Evolutionary conservation across 37 sponge, comb jelly and placozoan species (phyloP).

Genomic region (Chondrosia reniformis): DNA sequence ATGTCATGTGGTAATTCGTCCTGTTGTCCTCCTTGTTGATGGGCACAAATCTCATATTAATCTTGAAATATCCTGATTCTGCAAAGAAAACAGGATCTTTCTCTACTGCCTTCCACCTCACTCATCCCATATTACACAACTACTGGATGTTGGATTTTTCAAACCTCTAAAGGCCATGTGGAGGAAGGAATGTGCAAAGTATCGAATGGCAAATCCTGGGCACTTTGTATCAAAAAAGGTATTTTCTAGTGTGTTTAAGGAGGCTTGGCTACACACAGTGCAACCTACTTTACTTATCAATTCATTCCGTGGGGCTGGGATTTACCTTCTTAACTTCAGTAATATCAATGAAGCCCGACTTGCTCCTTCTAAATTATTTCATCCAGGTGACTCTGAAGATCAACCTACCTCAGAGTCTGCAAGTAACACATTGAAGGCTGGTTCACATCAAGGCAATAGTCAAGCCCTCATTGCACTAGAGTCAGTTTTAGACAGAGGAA

Average conservation of each 20-base stretch:
- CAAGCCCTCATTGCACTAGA: not conserved
- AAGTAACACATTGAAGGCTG: not conserved
- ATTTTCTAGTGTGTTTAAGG: not conserved
- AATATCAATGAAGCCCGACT: not conserved
- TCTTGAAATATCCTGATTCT: conserved; percentile 1
- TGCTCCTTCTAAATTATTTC: not conserved
- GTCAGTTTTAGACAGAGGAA: not conserved
- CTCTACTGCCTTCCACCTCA: conserved; percentile 23
- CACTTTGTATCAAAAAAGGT: not conserved
- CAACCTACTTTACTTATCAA: not conserved
- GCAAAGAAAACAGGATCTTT: not conserved
- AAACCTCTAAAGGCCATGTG: not conserved
- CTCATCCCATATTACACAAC: conserved; percentile 20
- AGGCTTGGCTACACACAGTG: not conserved
- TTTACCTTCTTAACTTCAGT: not conserved
- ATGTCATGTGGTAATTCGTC: not conserved
- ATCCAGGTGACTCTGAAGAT: not conserved
- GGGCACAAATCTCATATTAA: conserved; percentile 11
- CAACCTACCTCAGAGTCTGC: not conserved
- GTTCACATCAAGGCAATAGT: too few relatives aligned
- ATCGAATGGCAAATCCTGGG: not conserved
- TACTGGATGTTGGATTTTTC: conserved; percentile 15
- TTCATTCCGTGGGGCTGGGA: not conserved
- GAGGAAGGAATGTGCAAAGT: not conserved
- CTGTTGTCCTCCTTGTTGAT: conserved; percentile 18